Evolutionary conservation across 2,888 invertebrate genomes (phyloP).

Genomic region (Drosophila putrida): DNA sequence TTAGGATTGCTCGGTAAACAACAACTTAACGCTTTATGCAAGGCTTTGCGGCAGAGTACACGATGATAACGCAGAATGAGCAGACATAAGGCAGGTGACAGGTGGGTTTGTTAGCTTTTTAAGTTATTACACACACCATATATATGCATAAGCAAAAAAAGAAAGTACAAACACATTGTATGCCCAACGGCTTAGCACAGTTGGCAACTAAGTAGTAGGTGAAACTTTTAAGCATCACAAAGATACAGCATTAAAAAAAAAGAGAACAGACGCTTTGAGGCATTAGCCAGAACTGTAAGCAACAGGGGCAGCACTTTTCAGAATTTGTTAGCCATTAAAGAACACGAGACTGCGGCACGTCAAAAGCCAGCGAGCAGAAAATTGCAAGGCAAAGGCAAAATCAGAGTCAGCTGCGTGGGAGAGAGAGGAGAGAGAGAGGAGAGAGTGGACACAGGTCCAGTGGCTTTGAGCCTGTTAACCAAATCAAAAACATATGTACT

Average conservation of each 20-base stretch:
- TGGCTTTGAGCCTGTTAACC: slow-evolving; percentile 1
- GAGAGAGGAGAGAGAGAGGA: no score
- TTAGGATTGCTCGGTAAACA: slow-evolving; percentile 60
- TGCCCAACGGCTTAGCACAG: slow-evolving; percentile 40
- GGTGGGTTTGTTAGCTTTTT: slow-evolving; percentile 71
- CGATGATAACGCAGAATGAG: slow-evolving; percentile 36
- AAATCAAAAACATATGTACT: slow-evolving; percentile 57
- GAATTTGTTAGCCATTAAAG: slow-evolving; percentile 32
- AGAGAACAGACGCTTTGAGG: slow-evolving; percentile 48
- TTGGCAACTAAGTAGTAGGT: slow-evolving; percentile 35
- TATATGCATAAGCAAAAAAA: slow-evolving; percentile 9
- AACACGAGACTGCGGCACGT: slow-evolving; percentile 5
- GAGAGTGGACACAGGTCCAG: no score
- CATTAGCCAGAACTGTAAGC: slow-evolving; percentile 40
- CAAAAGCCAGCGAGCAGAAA: slow-evolving; percentile 51
- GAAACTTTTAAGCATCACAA: slow-evolving; percentile 53
- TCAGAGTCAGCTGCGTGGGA: slow-evolving; percentile 25
- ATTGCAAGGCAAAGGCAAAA: slow-evolving; percentile 28
- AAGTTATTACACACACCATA: slow-evolving; percentile 62
- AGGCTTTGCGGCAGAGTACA: slow-evolving; percentile 59
- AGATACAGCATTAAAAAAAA: slow-evolving; percentile 27
- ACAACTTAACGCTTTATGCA: slow-evolving; percentile 69
- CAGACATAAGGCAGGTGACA: slow-evolving; percentile 19
- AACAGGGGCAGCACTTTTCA: slow-evolving; percentile 34
- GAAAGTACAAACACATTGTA: slow-evolving; percentile 20